Percentiles rank a stretch among this genome's conserved stretches.
Evolutionary conservation across 2,113 vertebrate species (phyloP).

Genomic region (Brachyhypopomus occidentalis): DNA sequence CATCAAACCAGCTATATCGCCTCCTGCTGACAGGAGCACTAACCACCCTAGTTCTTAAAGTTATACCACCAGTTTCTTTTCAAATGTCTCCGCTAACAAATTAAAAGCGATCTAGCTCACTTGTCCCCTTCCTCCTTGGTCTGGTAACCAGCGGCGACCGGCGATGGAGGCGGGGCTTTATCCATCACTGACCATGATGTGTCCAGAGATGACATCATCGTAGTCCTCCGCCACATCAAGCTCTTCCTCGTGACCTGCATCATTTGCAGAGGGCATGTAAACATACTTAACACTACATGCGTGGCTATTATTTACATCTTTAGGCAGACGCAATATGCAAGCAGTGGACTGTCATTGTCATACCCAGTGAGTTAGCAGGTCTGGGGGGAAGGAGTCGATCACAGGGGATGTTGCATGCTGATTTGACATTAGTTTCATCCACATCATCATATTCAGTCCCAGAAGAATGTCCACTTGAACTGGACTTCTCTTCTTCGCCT

Average conservation of each 20-base stretch:
- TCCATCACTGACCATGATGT: neutral
- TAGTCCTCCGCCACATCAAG: conserved; percentile 51
- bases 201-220: conserved; percentile 57
- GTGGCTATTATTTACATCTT: too few species aligned
- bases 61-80: neutral
- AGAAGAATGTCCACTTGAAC: conserved; percentile 42
- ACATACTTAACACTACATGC: neutral
- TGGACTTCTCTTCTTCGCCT: neutral
- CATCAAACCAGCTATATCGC: too few species aligned
- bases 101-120: conserved; percentile 48
- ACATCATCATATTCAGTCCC: conserved; percentile 64
- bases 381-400: conserved; percentile 37
- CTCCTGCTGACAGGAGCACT: too few species aligned
- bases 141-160: conserved; percentile 30
- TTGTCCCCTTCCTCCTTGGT: conserved; percentile 36
- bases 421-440: conserved; percentile 29
- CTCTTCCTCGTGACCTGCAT: conserved; percentile 54
- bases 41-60: too few species aligned
- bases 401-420: neutral
- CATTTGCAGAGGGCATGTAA: conserved; percentile 44
- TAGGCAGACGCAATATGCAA: neutral
- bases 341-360: neutral
- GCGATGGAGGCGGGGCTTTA: neutral
- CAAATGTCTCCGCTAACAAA: neutral
- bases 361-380: conserved; percentile 33